These are phyloP conservation scores for Hemibagrus guttatus DNA, from an alignment of 2,797 vertebrate genomes.

Conservation along the genomic window DNA sequence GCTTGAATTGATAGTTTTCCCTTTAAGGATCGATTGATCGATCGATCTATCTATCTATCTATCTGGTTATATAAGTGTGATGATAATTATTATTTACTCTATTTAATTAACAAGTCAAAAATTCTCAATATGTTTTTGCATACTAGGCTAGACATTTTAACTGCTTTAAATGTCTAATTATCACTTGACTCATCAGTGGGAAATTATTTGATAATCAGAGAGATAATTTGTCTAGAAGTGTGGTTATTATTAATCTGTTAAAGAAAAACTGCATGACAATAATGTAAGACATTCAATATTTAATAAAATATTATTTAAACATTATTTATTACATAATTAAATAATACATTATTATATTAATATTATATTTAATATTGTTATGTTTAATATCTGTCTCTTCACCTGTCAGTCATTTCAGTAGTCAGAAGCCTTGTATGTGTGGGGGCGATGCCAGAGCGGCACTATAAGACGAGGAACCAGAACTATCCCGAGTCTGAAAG, in stretches of 20 bases:
- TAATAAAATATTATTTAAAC: no score
- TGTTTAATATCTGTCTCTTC: background rate
- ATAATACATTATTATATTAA: no score
- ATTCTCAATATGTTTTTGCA: background rate
- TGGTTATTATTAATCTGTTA: background rate
- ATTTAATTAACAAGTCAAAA: background rate
- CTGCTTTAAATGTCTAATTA: background rate
- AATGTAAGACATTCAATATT: background rate
- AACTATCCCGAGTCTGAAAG: conserved; percentile 34
- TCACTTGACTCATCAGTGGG: background rate
- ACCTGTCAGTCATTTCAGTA: background rate
- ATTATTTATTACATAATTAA: no score
- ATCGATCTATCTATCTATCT: no score
- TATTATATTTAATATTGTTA: background rate
- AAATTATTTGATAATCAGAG: background rate
- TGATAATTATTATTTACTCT: background rate
- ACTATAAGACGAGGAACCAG: conserved; percentile 58
- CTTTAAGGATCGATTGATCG: no score
- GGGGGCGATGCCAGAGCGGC: conserved; percentile 49
- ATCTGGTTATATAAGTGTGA: background rate
- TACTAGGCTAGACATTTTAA: background rate
- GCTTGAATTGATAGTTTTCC: background rate
- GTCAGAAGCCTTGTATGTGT: background rate
- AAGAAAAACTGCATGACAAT: background rate
- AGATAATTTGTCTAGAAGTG: background rate